Percentiles rank a stretch among this genome's conserved stretches.
phyloP scores from a whole-genome alignment of 1,140 invertebrate species.

The Portunus trituberculatus region DNA sequence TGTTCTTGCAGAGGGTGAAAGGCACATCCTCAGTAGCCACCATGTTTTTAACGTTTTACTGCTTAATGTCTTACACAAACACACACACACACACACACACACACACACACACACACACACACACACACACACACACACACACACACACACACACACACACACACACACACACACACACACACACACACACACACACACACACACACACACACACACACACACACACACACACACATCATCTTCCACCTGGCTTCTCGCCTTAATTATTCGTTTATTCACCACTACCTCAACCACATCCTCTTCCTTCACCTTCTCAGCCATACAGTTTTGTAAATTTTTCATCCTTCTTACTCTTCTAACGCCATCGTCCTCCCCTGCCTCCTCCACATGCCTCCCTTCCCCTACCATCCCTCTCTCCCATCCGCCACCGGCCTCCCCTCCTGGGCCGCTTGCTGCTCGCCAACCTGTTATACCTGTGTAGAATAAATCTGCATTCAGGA shows the following conservation, averaged over 20 bases:
- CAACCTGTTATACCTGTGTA: conserved; percentile 50
- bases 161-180: conserved; percentile 20
- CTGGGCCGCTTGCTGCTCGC: neutral
- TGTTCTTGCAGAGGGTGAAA: too few relatives aligned
- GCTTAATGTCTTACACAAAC: neutral
- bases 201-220: neutral
- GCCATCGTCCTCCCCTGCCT: neutral
- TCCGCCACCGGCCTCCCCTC: neutral
- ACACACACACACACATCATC: neutral
- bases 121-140: conserved; percentile 37
- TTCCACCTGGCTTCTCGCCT: neutral
- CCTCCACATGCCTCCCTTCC: neutral
- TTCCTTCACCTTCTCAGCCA: conserved; percentile 6
- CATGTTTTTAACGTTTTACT: neutral
- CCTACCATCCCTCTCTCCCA: neutral
- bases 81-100: conserved; percentile 8
- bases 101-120: conserved; percentile 42
- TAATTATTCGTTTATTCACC: conserved; percentile 14
- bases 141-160: conserved; percentile 20
- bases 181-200: neutral
- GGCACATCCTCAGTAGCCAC: too few relatives aligned
- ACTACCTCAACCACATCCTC: neutral
- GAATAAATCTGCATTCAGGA: conserved; percentile 51
- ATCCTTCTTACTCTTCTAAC: conserved; percentile 28
- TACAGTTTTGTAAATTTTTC: conserved; percentile 3